phyloP scores from a whole-genome alignment of 2,113 vertebrate species.

The Zosterops lateralis region DNA sequence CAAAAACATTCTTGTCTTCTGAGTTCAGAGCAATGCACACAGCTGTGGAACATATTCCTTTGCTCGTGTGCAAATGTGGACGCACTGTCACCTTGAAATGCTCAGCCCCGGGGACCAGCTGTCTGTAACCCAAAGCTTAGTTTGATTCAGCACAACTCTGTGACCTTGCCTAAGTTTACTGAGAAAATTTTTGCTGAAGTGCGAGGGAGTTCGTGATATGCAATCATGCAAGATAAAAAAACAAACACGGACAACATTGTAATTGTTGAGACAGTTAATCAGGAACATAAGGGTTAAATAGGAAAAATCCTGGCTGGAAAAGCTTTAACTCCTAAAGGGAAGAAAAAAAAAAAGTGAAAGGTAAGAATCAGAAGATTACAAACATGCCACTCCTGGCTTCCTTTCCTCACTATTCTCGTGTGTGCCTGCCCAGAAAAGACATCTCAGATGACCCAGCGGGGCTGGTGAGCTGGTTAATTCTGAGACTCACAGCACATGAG shows the following conservation, averaged over 20 bases:
- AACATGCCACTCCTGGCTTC: background rate
- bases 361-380: background rate
- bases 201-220: background rate
- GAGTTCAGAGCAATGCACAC: background rate
- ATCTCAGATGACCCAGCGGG: background rate
- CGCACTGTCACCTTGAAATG: background rate
- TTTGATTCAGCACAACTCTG: background rate
- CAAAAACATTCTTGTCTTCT: constrained; percentile 1
- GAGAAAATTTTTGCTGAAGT: background rate
- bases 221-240: background rate
- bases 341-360: background rate
- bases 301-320: background rate
- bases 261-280: background rate
- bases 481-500: background rate
- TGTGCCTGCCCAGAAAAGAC: background rate
- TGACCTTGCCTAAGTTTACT: background rate
- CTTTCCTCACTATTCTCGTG: background rate
- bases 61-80: background rate
- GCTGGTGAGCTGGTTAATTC: background rate
- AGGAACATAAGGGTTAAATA: background rate
- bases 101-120: background rate
- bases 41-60: background rate
- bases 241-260: background rate
- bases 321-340: background rate
- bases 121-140: background rate